Conservation (phyloP, 2,113 vertebrate genomes). For the Sprattus sprattus region DNA sequence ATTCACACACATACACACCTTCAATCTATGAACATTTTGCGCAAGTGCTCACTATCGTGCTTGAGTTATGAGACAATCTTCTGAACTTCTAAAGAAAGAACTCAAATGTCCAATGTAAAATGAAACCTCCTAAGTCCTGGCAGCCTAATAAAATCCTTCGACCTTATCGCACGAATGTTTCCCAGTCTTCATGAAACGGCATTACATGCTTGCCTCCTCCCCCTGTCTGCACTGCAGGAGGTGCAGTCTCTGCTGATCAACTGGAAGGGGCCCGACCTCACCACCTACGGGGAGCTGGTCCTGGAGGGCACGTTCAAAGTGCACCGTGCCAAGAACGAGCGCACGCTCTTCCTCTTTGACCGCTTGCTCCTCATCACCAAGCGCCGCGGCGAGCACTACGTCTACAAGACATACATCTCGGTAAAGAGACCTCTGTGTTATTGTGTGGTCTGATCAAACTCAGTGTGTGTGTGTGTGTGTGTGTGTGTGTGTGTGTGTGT, state of each 20-base stretch:
- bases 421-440: conserved; percentile 59
- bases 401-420: conserved; percentile 88
- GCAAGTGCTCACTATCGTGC: not conserved
- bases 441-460: not conserved
- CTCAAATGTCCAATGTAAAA: not conserved
- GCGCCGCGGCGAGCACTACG: conserved; percentile 82
- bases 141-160: not conserved
- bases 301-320: conserved; percentile 89
- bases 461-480: too few species aligned
- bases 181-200: not conserved
- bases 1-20: not conserved
- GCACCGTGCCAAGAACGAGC: conserved; percentile 82
- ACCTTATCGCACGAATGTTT: not conserved
- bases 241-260: conserved; percentile 89
- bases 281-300: conserved; percentile 90
- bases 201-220: not conserved
- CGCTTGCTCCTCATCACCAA: conserved; percentile 87
- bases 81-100: not conserved
- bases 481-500: too few species aligned
- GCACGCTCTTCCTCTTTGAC: conserved; percentile 90
- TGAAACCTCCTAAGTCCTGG: not conserved
- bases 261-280: conserved; percentile 90
- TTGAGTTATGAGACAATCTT: not conserved
- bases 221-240: conserved; percentile 70
- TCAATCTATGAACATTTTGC: not conserved